Evolutionary conservation across 1,140 invertebrate genomes (phyloP).

Genomic region (Araneus ventricosus): DNA sequence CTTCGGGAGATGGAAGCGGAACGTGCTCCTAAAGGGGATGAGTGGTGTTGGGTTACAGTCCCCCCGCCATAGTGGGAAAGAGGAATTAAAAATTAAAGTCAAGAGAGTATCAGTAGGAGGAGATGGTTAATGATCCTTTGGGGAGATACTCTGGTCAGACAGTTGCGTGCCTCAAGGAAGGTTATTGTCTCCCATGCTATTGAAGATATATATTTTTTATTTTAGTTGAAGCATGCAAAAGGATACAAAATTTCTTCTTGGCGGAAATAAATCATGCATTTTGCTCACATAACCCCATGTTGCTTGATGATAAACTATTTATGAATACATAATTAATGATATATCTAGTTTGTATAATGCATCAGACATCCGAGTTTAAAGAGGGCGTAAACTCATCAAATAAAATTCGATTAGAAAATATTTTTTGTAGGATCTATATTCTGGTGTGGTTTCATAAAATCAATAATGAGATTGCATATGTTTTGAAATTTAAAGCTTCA

Average conservation of each 20-base stretch:
- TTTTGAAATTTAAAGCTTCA: too few species aligned
- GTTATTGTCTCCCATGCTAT: neutral
- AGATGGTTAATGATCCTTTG: slow-evolving; percentile 4
- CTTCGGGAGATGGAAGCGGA: neutral
- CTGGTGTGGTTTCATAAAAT: too few species aligned
- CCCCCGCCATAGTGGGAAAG: neutral
- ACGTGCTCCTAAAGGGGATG: neutral
- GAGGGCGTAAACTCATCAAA: too few species aligned
- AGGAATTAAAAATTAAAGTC: slow-evolving; percentile 39
- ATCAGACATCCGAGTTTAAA: too few species aligned
- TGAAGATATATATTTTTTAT: neutral
- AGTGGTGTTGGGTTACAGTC: neutral
- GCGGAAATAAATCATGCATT: neutral
- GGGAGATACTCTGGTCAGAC: slow-evolving; percentile 2
- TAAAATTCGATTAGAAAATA: too few species aligned
- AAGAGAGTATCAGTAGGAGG: neutral
- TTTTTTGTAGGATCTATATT: too few species aligned
- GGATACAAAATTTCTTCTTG: neutral
- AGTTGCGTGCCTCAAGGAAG: neutral
- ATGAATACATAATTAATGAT: too few species aligned
- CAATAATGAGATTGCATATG: too few species aligned
- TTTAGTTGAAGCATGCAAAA: neutral
- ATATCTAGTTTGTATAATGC: too few species aligned
- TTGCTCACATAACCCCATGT: too few species aligned
- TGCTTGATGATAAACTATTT: too few species aligned